Evolutionary conservation across 92 coral and sea anemone species (phyloP).

Genomic region (Porites cylindrica): DNA sequence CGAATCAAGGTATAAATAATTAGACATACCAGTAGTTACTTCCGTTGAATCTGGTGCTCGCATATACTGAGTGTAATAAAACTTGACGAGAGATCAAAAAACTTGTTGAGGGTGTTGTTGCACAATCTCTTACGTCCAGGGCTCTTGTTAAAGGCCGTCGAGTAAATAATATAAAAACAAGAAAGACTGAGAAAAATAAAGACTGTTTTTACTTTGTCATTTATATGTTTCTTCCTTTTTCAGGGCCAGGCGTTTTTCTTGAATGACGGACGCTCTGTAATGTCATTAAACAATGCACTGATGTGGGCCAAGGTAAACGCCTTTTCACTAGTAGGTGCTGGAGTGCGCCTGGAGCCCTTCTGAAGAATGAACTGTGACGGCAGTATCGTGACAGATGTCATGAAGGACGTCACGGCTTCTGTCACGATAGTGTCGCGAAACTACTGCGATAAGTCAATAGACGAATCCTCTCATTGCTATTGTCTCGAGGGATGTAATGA

Average conservation of each 20-base stretch:
- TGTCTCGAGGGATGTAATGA: background rate
- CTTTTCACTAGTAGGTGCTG: conserved; percentile 93
- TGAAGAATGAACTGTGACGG: conserved; percentile 2
- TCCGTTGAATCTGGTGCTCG: no score
- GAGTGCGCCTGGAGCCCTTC: conserved; percentile 91
- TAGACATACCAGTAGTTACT: background rate
- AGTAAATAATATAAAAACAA: no score
- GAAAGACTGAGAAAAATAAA: no score
- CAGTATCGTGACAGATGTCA: background rate
- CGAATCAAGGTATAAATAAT: conserved; percentile 76
- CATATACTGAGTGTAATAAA: no score
- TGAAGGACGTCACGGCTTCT: background rate
- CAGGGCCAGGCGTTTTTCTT: conserved; percentile 89
- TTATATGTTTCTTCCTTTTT: conserved; percentile 13
- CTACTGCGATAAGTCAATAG: background rate
- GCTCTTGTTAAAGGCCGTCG: no score
- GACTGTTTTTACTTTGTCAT: background rate
- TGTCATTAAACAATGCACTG: conserved; percentile 92
- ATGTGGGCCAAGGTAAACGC: conserved; percentile 99
- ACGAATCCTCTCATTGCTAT: no score
- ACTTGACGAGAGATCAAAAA: no score
- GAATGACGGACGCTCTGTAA: conserved; percentile 92
- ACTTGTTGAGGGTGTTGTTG: no score
- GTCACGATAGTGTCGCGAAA: background rate
- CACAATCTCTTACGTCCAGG: no score